Base-by-base conservation (phyloP, 2,888 invertebrate species). In the Serripes groenlandicus region DNA sequence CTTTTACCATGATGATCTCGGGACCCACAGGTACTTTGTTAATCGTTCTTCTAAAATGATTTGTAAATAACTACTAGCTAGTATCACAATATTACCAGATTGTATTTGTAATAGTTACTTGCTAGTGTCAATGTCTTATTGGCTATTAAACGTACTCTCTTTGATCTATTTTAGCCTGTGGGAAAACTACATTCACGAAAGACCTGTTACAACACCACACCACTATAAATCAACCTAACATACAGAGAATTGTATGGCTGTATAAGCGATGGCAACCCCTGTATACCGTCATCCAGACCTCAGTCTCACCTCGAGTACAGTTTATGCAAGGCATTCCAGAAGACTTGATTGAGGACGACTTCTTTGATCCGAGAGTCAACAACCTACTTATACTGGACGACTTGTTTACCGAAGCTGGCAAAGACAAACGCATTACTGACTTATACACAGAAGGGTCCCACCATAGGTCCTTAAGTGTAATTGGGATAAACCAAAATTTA, bases 191-290 rank as follows among this genome's bases (percentile, higher is more conserved):
- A 23, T 54, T 75, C 30, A 42, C 69, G 1, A 69, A 81, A 34
- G 37, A 58, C n/a, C 28, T 75, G 30, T 37, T 81, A 28, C 66
- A 60, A 52, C 60, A 81, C 54, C 49, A 76, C 42, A 64, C 15
- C 21, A 18, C 15, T 4, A 81, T 32, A 32, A 72, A 77, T 34
- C 73, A 69, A 23, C 85, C 81, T n/a, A 3, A n/a, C 15, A 76
- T 85, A 28, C 75, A 85, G 49, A 77, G 86, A 70, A 81, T 83
- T 18, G 49, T 83, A 32, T 81, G 86, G 83, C 69, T 83, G 0
- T 86, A 83, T 54, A 83, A 76, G 34, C 21, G 81, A 76, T 86
- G 76, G 83, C 83, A 83, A 42, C 78, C 78, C 15, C 34, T 78
- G 58, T 83, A 83, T 23, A 69, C 34, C 5, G 60, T 56, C 1